Conservation (phyloP, 2,888 invertebrate genomes). For the Andricus quercusramuli region DNA sequence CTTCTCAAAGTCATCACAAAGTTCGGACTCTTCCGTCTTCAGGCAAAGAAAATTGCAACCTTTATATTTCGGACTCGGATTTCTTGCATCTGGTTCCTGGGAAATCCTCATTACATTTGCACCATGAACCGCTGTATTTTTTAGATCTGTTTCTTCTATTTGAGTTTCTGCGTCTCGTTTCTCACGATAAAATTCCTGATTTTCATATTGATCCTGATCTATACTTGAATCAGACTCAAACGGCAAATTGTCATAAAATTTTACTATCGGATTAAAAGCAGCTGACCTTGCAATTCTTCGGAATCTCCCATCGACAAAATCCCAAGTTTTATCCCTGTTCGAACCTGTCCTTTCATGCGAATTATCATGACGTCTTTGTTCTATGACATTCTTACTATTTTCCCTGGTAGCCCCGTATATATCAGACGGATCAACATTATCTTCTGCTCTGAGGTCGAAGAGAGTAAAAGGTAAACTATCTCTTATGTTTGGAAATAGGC, state of each 20-base stretch:
- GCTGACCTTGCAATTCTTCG: neutral
- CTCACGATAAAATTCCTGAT: neutral
- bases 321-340: neutral
- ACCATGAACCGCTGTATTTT: neutral
- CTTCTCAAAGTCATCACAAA: neutral
- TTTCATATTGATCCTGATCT: neutral
- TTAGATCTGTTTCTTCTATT: neutral
- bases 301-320: neutral
- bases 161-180: neutral
- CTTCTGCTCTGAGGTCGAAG: neutral
- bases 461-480: neutral
- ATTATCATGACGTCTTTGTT: neutral
- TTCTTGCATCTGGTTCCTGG: neutral
- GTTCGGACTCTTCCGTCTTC: neutral
- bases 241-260: no score
- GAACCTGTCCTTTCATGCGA: neutral
- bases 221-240: no score
- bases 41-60: neutral
- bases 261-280: neutral
- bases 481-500: neutral
- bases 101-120: conserved; percentile 17
- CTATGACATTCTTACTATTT: neutral
- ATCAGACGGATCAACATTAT: conserved; percentile 5
- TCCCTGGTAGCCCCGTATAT: neutral
- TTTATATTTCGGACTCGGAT: neutral